Conservation (phyloP, 2,797 vertebrate species). For the Oryzias dopingdopingensis region DNA sequence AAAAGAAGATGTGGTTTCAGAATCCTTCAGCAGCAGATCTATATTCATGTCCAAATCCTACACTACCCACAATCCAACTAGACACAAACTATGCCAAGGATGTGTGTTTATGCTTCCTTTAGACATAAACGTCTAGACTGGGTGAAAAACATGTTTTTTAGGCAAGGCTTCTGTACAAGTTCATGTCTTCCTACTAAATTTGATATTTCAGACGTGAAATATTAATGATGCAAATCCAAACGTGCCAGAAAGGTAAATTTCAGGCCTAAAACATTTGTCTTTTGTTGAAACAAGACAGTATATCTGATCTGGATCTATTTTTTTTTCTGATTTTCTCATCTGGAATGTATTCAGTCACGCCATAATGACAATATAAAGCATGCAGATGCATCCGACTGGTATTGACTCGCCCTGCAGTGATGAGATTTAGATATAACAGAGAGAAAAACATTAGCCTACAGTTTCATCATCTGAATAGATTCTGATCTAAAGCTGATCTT, state of each 20-base stretch:
- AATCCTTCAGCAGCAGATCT: no score
- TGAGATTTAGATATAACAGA: neutral
- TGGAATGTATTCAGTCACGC: neutral
- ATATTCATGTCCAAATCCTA: neutral
- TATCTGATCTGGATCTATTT: constrained; percentile 15
- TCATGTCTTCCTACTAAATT: neutral
- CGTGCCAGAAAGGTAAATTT: no score
- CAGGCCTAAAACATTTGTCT: neutral
- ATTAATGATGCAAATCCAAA: no score
- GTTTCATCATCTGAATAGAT: constrained; percentile 33
- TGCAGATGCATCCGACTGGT: constrained; percentile 12
- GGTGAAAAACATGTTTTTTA: no score
- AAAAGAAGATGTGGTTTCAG: no score
- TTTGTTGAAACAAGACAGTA: neutral
- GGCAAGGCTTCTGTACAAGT: neutral
- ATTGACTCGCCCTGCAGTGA: constrained; percentile 18
- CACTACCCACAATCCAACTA: neutral
- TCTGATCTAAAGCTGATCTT: constrained; percentile 17
- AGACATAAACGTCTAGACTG: no score
- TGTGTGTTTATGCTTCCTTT: no score
- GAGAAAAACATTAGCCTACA: constrained; percentile 1
- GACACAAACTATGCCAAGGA: neutral
- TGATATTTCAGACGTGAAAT: no score
- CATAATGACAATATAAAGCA: constrained; percentile 7
- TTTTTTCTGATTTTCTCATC: neutral